A percentile compares a stretch with the other conserved stretches of the same genome.
Evolutionary conservation across 1,140 invertebrate species (phyloP).

Genomic region (Ylistrum balloti): DNA sequence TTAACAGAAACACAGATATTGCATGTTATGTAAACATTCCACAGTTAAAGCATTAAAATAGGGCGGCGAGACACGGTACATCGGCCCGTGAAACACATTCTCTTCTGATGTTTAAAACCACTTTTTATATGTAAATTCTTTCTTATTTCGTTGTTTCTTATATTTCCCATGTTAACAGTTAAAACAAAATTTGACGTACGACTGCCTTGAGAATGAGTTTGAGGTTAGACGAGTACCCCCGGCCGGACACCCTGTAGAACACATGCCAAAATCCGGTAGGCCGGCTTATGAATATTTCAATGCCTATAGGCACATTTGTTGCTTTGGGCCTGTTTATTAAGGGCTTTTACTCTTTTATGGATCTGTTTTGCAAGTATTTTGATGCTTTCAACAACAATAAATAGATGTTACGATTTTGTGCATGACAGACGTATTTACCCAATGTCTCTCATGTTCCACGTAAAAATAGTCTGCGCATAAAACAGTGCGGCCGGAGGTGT

Average conservation of each 20-base stretch:
- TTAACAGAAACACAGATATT: constrained; percentile 26
- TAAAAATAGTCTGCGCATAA: constrained; percentile 11
- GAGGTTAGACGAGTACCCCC: neutral
- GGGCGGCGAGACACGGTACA: neutral
- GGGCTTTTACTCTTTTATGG: neutral
- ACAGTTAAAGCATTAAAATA: neutral
- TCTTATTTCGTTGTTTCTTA: constrained; percentile 32
- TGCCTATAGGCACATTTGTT: constrained; percentile 1
- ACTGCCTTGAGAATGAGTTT: constrained; percentile 11
- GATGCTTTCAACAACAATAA: constrained; percentile 39
- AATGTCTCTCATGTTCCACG: neutral
- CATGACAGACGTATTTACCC: constrained; percentile 38
- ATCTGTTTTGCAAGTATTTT: constrained; percentile 31
- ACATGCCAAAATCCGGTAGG: constrained; percentile 22
- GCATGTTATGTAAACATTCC: constrained; percentile 9
- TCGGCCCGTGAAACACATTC: constrained; percentile 4
- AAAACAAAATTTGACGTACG: constrained; percentile 25
- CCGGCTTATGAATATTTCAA: constrained; percentile 25
- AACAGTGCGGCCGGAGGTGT: neutral
- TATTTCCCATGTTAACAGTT: constrained; percentile 27
- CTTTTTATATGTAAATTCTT: constrained; percentile 36
- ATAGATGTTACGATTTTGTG: constrained; percentile 18
- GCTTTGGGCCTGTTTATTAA: constrained; percentile 1
- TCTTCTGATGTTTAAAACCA: constrained; percentile 21
- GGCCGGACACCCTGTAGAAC: neutral